Base-by-base conservation (phyloP, 2,113 vertebrate species). In the Mohoua ochrocephala region DNA sequence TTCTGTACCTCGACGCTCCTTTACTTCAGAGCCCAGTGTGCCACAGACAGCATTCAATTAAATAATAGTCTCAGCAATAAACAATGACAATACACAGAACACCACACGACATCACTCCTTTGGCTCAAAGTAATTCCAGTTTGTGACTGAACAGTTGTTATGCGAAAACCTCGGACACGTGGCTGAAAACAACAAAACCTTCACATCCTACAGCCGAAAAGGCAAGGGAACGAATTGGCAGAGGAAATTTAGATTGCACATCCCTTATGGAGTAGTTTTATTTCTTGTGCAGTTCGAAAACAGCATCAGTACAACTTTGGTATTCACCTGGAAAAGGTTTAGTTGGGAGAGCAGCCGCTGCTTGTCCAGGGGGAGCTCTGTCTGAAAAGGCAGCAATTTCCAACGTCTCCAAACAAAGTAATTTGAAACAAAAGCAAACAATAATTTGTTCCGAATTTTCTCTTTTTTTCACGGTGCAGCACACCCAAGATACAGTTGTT, bases 271-370 rank as follows among this genome's bases (percentile, higher is more conserved):
- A 0, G 6, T 13, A 49, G 73, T 73, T 96, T 86, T 92, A 83
- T 77, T 86, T 91, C 83, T 67, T 63, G 68, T 70, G 91, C 83
- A 91, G 63, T 50, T 78, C 77, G 84, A 83, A 91, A 96, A 95
- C 33, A 70, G 90, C 79, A 61, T 67, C 33, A 47, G 59, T 83
- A 16, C 54, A 93, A 84, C 92, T 96, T 96, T 93, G 95, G 96
- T 90, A 93, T 95, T 95, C 19, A 65, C 41, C 60, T 77, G 82
- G 61, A 80, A 80, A 84, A 86, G 79, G 82, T 63, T 53, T 39
- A n/a, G 70, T 1, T 85, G 68, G 84, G 82, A 92, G 71, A 81
- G 76, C 74, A 75, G 28, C 28, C 17, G 10, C 28, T 39, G 74
- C 35, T 54, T 86, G 59, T 52, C 78, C 84, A 70, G 83, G 59